A percentile compares a stretch with the other conserved stretches of the same genome.
These are phyloP conservation scores for Rotaria socialis DNA, from an alignment of 2,888 invertebrate species.

Conservation along the genomic window DNA sequence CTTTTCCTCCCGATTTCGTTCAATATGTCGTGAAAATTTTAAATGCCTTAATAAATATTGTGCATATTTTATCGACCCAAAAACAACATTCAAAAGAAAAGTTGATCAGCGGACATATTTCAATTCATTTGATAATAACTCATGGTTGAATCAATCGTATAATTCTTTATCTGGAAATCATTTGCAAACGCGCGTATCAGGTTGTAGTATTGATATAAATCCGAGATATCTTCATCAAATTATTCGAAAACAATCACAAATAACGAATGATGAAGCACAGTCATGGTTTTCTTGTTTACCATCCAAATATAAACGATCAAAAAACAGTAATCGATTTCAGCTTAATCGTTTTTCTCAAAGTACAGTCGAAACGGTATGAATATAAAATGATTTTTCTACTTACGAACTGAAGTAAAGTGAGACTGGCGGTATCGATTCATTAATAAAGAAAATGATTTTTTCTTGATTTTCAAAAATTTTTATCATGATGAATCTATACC, in stretches of 20 bases:
- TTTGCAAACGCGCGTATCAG: not conserved
- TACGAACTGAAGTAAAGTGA: too few species aligned
- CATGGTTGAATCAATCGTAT: not conserved
- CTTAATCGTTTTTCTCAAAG: not conserved
- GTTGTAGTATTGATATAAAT: not conserved
- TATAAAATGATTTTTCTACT: not conserved
- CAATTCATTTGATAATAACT: not conserved
- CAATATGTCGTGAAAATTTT: constrained; percentile 59
- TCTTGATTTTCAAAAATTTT: too few species aligned
- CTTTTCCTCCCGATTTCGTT: constrained; percentile 71
- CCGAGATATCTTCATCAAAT: not conserved
- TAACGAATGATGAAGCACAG: not conserved
- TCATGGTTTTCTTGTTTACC: not conserved
- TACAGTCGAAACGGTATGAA: not conserved
- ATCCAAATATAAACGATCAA: not conserved
- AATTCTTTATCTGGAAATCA: not conserved
- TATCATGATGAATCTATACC: too few species aligned
- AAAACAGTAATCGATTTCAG: not conserved
- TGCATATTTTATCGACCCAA: not conserved
- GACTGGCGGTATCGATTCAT: too few species aligned
- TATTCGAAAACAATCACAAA: not conserved
- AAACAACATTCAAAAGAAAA: not conserved
- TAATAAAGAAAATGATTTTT: too few species aligned
- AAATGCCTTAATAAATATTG: not conserved
- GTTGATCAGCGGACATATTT: not conserved